phyloP scores from a whole-genome alignment of 2,888 invertebrate genomes.

The Parochlus steinenii region DNA sequence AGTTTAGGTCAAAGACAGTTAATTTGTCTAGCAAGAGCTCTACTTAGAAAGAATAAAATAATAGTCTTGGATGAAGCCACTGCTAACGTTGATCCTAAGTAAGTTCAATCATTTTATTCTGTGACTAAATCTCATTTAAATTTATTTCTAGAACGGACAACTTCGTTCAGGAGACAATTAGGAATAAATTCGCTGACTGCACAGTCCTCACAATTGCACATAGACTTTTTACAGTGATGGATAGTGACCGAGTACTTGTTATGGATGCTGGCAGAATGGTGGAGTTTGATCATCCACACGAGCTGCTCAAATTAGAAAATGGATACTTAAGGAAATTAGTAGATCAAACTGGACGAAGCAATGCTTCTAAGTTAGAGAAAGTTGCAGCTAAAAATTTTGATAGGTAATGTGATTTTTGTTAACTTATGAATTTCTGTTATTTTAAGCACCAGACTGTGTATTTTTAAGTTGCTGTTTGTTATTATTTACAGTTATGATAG shows the following conservation, averaged over 20 bases:
- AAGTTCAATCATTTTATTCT: conserved; percentile 41
- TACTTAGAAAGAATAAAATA: conserved; percentile 61
- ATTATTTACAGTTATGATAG: no score
- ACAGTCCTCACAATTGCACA: conserved; percentile 78
- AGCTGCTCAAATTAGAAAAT: conserved; percentile 36
- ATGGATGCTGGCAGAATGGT: conserved; percentile 60
- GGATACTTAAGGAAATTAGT: conserved; percentile 21
- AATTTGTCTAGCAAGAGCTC: conserved; percentile 73
- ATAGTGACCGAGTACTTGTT: conserved; percentile 66
- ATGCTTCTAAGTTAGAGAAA: no score
- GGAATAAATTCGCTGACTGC: conserved; percentile 53
- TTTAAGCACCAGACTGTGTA: no score
- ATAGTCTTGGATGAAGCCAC: conserved; percentile 83
- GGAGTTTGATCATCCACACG: conserved; percentile 47
- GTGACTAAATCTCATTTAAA: conserved; percentile 9
- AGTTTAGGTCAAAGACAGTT: conserved; percentile 81
- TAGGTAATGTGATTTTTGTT: no score
- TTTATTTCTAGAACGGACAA: conserved; percentile 39
- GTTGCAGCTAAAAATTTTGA: no score
- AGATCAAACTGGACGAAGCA: no score
- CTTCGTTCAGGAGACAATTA: conserved; percentile 61
- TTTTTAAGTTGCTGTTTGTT: no score
- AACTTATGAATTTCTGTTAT: no score
- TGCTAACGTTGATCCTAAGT: conserved; percentile 76
- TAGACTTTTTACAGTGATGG: conserved; percentile 77